phyloP scores from a whole-genome alignment of 2,113 vertebrate species.

The Poeciliopsis prolifica region DNA sequence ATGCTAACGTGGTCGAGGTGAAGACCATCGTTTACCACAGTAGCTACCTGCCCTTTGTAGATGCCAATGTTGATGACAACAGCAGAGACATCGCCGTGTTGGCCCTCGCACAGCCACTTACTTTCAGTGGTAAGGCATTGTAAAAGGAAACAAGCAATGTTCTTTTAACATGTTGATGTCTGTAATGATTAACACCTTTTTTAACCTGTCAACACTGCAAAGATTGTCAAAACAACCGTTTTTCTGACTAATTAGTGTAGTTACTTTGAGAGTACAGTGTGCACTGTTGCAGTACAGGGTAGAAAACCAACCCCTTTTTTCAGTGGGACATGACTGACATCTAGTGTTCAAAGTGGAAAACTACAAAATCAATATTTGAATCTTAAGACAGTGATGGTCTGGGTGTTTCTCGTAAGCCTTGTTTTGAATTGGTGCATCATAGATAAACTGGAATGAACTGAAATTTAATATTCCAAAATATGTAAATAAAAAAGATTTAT shows the following conservation, averaged over 20 bases:
- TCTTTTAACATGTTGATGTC: background rate
- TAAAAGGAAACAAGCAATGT: background rate
- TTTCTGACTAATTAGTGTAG: background rate
- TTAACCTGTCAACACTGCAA: background rate
- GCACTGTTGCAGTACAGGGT: background rate
- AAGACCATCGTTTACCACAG: slow-evolving; percentile 88
- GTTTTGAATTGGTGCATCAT: background rate
- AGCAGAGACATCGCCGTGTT: slow-evolving; percentile 90
- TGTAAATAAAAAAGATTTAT: background rate
- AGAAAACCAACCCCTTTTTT: background rate
- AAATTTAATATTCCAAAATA: background rate
- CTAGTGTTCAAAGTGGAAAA: slow-evolving; percentile 47
- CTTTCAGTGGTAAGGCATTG: slow-evolving; percentile 83
- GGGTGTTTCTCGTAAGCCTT: background rate
- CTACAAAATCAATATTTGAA: slow-evolving; percentile 12
- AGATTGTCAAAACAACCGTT: no score
- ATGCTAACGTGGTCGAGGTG: slow-evolving; percentile 80
- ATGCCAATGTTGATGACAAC: slow-evolving; percentile 89
- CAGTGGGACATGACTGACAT: slow-evolving; percentile 31
- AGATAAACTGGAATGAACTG: background rate
- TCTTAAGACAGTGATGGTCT: background rate
- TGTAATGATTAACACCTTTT: background rate
- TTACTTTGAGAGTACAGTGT: background rate
- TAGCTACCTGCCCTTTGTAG: slow-evolving; percentile 88
- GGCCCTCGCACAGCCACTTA: slow-evolving; percentile 80